Evolutionary conservation across 2,797 vertebrate species (phyloP).

Genomic region (Halcyon smyrnensis): DNA sequence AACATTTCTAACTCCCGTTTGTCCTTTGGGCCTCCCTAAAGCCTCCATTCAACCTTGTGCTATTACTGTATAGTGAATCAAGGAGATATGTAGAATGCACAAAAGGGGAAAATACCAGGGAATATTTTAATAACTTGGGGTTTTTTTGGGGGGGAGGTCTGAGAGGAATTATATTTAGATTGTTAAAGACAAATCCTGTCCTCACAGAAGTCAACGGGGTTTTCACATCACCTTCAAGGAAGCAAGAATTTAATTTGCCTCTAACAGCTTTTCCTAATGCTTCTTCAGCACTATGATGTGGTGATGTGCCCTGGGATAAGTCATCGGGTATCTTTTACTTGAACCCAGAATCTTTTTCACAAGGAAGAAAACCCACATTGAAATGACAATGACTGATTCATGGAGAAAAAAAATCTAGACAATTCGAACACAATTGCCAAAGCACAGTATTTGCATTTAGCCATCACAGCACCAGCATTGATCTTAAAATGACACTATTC

Average conservation of each 20-base stretch:
- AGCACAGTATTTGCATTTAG: neutral
- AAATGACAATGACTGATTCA: neutral
- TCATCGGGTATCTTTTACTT: neutral
- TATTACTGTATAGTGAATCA: neutral
- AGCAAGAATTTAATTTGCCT: neutral
- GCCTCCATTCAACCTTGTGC: accelerated
- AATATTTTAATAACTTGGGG: neutral
- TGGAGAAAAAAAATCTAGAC: neutral
- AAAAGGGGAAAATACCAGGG: neutral
- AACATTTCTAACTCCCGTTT: neutral
- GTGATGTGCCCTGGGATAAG: neutral
- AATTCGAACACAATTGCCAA: neutral
- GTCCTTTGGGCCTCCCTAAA: neutral
- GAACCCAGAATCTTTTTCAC: neutral
- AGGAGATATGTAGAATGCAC: neutral
- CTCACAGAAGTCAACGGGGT: neutral
- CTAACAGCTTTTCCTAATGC: neutral
- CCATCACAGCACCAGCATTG: accelerated
- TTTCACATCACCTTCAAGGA: neutral
- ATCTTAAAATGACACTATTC: neutral
- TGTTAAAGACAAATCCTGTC: neutral
- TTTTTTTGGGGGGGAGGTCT: neutral
- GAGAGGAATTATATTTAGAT: neutral
- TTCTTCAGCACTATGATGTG: neutral
- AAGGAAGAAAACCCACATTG: neutral